These are phyloP conservation scores for Calidris pygmaea DNA, from an alignment of 2,113 vertebrate genomes.

Conservation along the genomic window DNA sequence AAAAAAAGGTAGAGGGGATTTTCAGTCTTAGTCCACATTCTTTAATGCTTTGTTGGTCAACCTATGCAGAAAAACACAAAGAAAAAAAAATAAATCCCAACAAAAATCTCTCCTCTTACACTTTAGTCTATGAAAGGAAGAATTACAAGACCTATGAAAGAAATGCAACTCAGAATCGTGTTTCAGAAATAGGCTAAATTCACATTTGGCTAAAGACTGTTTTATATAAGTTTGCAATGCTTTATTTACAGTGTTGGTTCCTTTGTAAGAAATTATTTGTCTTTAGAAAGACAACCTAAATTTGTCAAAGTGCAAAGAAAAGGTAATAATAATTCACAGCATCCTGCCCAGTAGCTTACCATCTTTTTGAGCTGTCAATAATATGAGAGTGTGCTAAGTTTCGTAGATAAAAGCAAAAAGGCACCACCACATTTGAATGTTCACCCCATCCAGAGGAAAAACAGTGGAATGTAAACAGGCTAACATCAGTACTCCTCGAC, in stretches of 20 bases:
- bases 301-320: constrained; percentile 43
- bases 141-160: background rate
- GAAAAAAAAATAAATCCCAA: background rate
- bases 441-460: constrained; percentile 26
- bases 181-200: background rate
- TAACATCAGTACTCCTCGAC: constrained; percentile 34
- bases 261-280: background rate
- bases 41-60: background rate
- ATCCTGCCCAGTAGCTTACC: background rate
- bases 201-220: background rate
- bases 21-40: background rate
- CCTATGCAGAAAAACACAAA: background rate
- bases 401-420: background rate
- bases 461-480: constrained; percentile 41
- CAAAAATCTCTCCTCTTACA: background rate
- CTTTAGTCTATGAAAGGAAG: background rate
- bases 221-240: background rate
- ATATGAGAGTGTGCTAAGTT: background rate
- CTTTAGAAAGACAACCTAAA: constrained; percentile 36
- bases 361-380: constrained; percentile 46
- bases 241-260: constrained; percentile 8
- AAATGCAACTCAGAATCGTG: background rate
- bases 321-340: constrained; percentile 39
- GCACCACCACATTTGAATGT: constrained; percentile 31
- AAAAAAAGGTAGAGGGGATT: background rate